Percentiles rank a stretch among this genome's conserved stretches.
phyloP scores from a whole-genome alignment of 2,797 vertebrate genomes.

The Hoplostethus mediterraneus region DNA sequence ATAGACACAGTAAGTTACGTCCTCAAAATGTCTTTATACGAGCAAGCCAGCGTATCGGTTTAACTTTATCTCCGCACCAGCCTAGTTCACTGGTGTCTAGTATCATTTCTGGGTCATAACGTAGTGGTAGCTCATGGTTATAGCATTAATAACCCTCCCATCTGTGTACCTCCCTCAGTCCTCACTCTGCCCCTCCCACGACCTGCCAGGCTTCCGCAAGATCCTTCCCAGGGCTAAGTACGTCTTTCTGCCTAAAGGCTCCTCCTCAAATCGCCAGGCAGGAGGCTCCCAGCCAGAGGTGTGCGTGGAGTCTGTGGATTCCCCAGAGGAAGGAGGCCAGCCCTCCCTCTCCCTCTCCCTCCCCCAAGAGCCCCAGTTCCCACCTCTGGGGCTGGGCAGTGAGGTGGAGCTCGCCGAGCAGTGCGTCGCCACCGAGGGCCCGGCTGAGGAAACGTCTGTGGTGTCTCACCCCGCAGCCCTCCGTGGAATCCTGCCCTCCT shows the following conservation, averaged over 20 bases:
- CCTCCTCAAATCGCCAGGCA: conserved; percentile 81
- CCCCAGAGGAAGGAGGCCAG: conserved; percentile 40
- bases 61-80: neutral
- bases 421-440: conserved; percentile 83
- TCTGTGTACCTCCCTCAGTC: conserved; percentile 76
- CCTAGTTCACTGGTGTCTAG: neutral
- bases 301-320: conserved; percentile 71
- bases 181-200: conserved; percentile 76
- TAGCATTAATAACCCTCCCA: neutral
- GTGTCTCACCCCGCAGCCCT: conserved; percentile 63
- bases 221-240: conserved; percentile 96
- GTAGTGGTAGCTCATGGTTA: neutral
- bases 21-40: neutral
- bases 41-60: neutral
- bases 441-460: conserved; percentile 78
- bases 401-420: conserved; percentile 86
- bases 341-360: conserved; percentile 58
- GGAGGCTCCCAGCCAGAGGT: conserved; percentile 81
- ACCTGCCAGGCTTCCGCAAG: conserved; percentile 96
- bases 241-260: conserved; percentile 89
- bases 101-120: neutral
- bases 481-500: conserved; percentile 80
- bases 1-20: conserved; percentile 86
- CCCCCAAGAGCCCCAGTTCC: conserved; percentile 75
- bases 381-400: conserved; percentile 74